Base-by-base conservation (phyloP, 2,797 vertebrate species). In the Eptatretus atami region DNA sequence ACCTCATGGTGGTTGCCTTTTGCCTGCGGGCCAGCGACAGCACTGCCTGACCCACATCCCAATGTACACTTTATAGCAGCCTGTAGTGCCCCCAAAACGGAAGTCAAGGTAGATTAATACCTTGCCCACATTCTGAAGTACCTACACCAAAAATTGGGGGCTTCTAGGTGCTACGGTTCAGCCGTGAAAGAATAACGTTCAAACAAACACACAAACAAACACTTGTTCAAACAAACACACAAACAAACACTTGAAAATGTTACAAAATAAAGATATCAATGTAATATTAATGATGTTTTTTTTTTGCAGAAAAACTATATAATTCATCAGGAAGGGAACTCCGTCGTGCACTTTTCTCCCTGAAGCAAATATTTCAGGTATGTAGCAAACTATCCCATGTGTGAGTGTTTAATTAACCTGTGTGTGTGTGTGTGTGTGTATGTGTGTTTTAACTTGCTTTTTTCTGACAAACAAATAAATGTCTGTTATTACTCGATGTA, bases 341-440 rank as follows among this genome's bases (percentile, higher is more conserved):
- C 70, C 86, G 87, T 70, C 77, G 87, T 65, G 85, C 87, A 4
- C 78, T 93, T 70, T 94, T 94, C 75, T 93, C 86, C 52, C 76
- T 94, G 66, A 94, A 94, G 73, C 87, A 94, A 68, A 87, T 94
- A 68, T 94, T 94, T 78, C 87, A 94, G 84, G 86, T 94, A 79
- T 76, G 69, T 65, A 65, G 65, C 25, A 61, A 25, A 25, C 9
- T 11, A n/a, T 9, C 57, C 25, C 14, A 60, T 12, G 57, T 61
- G 25, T n/a, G n/a, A 61, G 11, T n/a, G n/a, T 61, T 61, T 10
- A 60, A 44, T 8, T 44, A 44, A 44, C 31, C 31, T 44, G 31
- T 44, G 31, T 31, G 31, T n/a, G n/a, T n/a, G n/a, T n/a, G n/a
- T n/a, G n/a, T n/a, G n/a, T n/a, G n/a, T n/a, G n/a, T n/a, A n/a